These are phyloP conservation scores for Ceratina australensis DNA, from an alignment of 1,140 invertebrate species.

Conservation along the genomic window DNA sequence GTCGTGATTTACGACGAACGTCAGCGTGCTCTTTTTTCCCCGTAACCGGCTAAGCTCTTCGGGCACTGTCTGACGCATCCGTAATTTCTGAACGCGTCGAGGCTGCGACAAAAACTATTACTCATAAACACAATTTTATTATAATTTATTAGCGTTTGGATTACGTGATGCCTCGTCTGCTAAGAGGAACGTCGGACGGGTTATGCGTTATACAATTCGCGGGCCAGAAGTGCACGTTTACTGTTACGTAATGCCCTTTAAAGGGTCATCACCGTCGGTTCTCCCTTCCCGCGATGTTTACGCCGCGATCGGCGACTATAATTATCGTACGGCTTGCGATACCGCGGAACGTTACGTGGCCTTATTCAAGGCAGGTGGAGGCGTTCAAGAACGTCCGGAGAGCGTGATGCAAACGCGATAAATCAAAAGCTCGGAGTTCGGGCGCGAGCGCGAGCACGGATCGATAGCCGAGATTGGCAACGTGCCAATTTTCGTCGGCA, in stretches of 20 bases:
- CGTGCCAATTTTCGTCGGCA: slow-evolving; percentile 71
- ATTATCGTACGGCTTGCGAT: slow-evolving; percentile 12
- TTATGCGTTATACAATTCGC: too few species aligned
- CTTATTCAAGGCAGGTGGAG: slow-evolving; percentile 40
- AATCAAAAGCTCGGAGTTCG: slow-evolving; percentile 61
- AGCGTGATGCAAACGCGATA: slow-evolving; percentile 63
- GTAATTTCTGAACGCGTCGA: too few species aligned
- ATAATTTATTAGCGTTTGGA: too few species aligned
- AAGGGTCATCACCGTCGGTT: not conserved
- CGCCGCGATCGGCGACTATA: not conserved
- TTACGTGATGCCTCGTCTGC: too few species aligned
- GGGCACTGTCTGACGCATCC: too few species aligned
- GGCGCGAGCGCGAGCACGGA: slow-evolving; percentile 53
- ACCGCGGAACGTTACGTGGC: slow-evolving; percentile 12
- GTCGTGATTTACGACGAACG: slow-evolving; percentile 29
- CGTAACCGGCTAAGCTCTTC: not conserved
- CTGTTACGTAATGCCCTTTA: not conserved
- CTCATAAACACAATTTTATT: too few species aligned
- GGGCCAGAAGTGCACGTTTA: not conserved
- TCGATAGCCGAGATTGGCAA: slow-evolving; percentile 70
- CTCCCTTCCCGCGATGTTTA: not conserved
- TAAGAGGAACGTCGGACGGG: too few species aligned
- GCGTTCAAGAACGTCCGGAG: slow-evolving; percentile 25
- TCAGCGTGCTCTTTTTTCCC: not conserved
- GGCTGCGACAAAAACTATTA: too few species aligned